Evolutionary conservation across 2,888 invertebrate species (phyloP).

Genomic region (Dermolepida albohirtum): DNA sequence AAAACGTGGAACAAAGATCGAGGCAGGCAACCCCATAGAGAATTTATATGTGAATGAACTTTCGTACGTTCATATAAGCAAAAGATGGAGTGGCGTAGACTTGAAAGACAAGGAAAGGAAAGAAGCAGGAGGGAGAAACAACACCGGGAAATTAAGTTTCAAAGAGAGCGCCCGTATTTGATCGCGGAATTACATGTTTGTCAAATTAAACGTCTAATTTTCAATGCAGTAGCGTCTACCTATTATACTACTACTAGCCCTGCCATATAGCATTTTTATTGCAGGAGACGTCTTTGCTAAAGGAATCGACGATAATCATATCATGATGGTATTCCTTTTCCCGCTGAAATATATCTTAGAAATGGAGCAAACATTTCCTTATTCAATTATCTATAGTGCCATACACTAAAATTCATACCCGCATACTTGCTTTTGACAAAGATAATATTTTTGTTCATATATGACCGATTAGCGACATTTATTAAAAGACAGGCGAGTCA

Average conservation of each 20-base stretch:
- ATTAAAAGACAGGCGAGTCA: too few relatives aligned
- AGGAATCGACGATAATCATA: constrained; percentile 2
- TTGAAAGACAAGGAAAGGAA: constrained; percentile 1
- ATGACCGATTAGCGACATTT: background rate
- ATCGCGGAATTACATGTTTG: constrained; percentile 41
- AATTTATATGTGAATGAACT: constrained; percentile 48
- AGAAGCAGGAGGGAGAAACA: background rate
- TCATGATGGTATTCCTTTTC: constrained; percentile 22
- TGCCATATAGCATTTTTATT: too few relatives aligned
- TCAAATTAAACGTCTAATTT: constrained; percentile 36
- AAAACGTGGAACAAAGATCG: constrained; percentile 43
- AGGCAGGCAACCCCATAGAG: constrained; percentile 45
- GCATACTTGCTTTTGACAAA: background rate
- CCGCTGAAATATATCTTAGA: constrained; percentile 12
- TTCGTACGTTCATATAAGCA: constrained; percentile 26
- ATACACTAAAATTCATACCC: background rate
- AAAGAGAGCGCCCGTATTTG: constrained; percentile 47
- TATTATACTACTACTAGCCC: background rate
- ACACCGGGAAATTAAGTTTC: constrained; percentile 46
- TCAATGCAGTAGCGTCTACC: constrained; percentile 13
- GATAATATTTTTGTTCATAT: background rate
- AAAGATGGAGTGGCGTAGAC: constrained; percentile 30
- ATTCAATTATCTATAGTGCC: constrained; percentile 31
- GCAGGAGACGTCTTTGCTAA: too few relatives aligned
- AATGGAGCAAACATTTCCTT: constrained; percentile 16